These are phyloP conservation scores for Tiphia femorata DNA, from an alignment of 2,888 invertebrate genomes.

Conservation along the genomic window DNA sequence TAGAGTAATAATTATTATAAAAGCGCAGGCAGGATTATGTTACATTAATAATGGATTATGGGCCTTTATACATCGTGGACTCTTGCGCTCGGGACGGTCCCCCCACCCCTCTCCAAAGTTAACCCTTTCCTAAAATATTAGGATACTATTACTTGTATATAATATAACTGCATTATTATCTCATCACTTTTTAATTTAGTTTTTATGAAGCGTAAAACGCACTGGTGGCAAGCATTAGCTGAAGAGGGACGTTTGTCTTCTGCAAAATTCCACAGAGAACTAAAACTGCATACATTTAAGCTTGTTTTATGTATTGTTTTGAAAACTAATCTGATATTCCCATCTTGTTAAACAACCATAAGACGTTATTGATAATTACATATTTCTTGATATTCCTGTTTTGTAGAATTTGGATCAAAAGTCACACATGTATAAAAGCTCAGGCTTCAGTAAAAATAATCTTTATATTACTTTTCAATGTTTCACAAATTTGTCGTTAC, in stretches of 20 bases:
- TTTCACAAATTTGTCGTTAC: no score
- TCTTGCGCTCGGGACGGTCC: slow-evolving; percentile 57
- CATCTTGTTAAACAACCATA: no score
- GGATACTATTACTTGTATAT: slow-evolving; percentile 60
- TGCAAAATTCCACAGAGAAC: no score
- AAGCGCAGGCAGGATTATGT: slow-evolving; percentile 56
- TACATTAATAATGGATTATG: slow-evolving; percentile 53
- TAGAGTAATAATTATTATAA: slow-evolving; percentile 44
- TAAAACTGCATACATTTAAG: no score
- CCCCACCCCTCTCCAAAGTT: slow-evolving; percentile 56
- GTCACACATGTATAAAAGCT: no score
- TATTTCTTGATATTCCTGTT: no score
- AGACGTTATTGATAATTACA: no score
- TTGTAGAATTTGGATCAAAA: no score
- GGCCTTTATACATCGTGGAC: slow-evolving; percentile 57
- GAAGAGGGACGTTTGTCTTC: slow-evolving; percentile 54
- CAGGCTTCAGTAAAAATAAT: no score
- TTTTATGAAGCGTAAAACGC: slow-evolving; percentile 54
- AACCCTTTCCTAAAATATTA: slow-evolving; percentile 55
- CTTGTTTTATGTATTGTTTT: no score
- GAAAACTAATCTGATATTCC: no score
- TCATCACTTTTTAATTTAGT: slow-evolving; percentile 54
- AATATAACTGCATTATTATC: slow-evolving; percentile 54
- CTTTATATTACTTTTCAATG: no score
- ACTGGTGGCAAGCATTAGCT: slow-evolving; percentile 37